Evolutionary conservation across 92 coral and sea anemone genomes (phyloP), one percentile per base, ranked within the genome.

Genomic region (Paramuricea clavata): DNA sequence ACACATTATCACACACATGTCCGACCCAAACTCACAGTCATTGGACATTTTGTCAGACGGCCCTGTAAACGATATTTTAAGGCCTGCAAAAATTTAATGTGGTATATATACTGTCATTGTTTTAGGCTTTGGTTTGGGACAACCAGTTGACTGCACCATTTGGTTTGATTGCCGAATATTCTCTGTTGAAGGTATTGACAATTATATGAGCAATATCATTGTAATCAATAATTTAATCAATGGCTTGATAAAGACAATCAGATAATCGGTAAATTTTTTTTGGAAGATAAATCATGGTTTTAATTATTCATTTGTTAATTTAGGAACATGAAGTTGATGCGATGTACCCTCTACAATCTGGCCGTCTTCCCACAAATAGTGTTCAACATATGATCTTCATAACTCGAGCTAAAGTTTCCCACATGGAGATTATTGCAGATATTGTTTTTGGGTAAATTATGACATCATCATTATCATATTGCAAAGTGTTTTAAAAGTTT

Each of bases 41-140:
- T n/a, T n/a, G n/a, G n/a, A n/a, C n/a, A n/a, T n/a, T n/a, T n/a
- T n/a, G n/a, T n/a, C n/a, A n/a, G n/a, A n/a, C n/a, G n/a, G n/a
- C n/a, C n/a, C n/a, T n/a, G n/a, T n/a, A n/a, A n/a, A n/a, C n/a
- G n/a, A n/a, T n/a, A n/a, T n/a, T n/a, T n/a, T n/a, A n/a, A n/a
- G n/a, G n/a, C n/a, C n/a, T n/a, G n/a, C n/a, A n/a, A n/a, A n/a
- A n/a, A n/a, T n/a, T n/a, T n/a, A n/a, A n/a, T n/a, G n/a, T n/a
- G n/a, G n/a, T n/a, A n/a, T n/a, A n/a, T n/a, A n/a, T n/a, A n/a
- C n/a, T n/a, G n/a, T n/a, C n/a, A n/a, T n/a, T n/a, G n/a, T n/a
- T n/a, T n/a, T 88, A 96, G 99, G 98, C 99, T 25, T 87, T 96
- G 42, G 98, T 96, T 13, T 96, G 99, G 99, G 99, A 96, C 87